Base-by-base conservation (phyloP, 2,797 vertebrate species). In the Tadarida brasiliensis region DNA sequence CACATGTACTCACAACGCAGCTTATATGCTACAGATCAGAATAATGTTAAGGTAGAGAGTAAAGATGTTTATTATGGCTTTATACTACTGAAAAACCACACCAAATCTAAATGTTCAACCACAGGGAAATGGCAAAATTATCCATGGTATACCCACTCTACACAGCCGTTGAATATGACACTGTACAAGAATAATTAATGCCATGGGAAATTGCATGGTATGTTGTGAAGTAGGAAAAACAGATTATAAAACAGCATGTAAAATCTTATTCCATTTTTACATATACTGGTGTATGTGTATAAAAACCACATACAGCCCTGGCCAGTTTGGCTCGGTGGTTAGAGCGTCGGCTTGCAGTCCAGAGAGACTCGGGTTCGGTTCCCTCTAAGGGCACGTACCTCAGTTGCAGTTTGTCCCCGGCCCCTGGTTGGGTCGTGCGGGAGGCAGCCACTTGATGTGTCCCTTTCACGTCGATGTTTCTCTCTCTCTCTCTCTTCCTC, bases 121-220 rank as follows among this genome's bases (percentile, higher is more conserved):
- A 56, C n/a, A 87, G 5, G 30, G 4, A 22, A 85, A 6, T 86
- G 44, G 30, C 76, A 95, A 91, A 91, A 80, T 86, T 87, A 96
- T 74, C 74, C 47, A 71, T 11, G 9, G 39, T 57, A 74, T 63
- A 85, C 24, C 20, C 51, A 87, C 44, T 89, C 65, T 68, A 85
- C 28, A 19, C 2, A 51, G 56, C 30, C 44, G 57, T 86, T 93
- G 91, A 94, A 76, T 76, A 44, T 56, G 67, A 90, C 11, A 76
- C 17, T 80, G 24, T 33, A 82, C 39, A 82, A 95, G 9, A 95
- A 92, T 90, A 93, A 86, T 67, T 54, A 87, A 81, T 68, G 26
- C 22, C 90, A 89, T 67, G 30, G n/a, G 10, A 87, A 94, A 93
- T 63, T 51, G 84, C 73, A 68, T 10, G 44, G 61, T 56, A 39